phyloP scores from a whole-genome alignment of 2,797 vertebrate species.

The Australoheros facetus region DNA sequence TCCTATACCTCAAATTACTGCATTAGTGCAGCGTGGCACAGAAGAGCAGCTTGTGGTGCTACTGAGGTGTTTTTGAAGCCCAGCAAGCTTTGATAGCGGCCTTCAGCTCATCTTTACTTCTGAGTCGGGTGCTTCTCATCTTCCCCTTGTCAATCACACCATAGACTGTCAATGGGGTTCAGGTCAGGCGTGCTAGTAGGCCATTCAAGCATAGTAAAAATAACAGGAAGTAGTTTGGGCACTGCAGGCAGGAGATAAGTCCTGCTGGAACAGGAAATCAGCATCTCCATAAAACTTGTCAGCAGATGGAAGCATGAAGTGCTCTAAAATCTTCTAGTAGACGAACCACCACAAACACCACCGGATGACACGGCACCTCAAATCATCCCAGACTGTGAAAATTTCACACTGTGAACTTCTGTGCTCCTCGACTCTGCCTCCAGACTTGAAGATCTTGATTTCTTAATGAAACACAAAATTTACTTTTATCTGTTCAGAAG shows the following conservation, averaged over 20 bases:
- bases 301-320: neutral
- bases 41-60: neutral
- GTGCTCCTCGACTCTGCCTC: neutral
- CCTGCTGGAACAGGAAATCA: neutral
- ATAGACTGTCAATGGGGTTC: too few relatives aligned
- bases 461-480: neutral
- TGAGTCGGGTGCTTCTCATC: too few relatives aligned
- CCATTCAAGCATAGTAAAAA: neutral
- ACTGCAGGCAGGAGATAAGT: neutral
- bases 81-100: neutral
- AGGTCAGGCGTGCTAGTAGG: neutral
- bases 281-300: neutral
- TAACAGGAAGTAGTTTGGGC: neutral
- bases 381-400: neutral
- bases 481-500: neutral
- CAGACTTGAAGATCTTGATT: neutral
- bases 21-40: neutral
- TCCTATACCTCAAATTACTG: neutral
- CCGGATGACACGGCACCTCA: neutral
- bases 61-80: neutral
- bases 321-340: neutral
- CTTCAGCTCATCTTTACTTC: neutral
- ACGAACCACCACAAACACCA: neutral
- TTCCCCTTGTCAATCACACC: too few relatives aligned
- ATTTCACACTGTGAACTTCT: neutral